Base-by-base conservation (phyloP, 2,888 invertebrate genomes). In the Dysmachus trigonus region DNA sequence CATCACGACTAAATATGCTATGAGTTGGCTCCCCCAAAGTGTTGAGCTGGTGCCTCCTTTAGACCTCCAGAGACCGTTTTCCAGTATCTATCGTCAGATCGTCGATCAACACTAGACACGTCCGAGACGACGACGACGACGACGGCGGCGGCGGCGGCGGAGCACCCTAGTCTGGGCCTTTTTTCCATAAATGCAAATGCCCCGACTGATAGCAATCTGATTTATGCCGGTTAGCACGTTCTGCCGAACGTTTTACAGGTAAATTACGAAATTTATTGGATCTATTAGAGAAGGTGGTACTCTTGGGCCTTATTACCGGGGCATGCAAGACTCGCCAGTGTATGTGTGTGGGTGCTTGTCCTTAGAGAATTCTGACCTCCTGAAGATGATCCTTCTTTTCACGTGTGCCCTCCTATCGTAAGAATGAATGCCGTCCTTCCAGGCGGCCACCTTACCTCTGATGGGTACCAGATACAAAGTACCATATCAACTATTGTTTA, bases 141-240 rank as follows among this genome's bases (percentile, higher is more conserved):
- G 62, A n/a, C n/a, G n/a, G n/a, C n/a, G n/a, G n/a, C n/a, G 38
- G 38, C 72, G 18, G 35, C 51, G 15, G 81, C 62, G 62, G 10
- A 62, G 62, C 62, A 62, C 62, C 18, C 62, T 10, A 22, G 62
- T 62, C 62, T 81, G 53, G 41, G 18, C 33, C 83, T 72, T 47
- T 83, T 83, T 38, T 51, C 83, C 83, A 83, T 83, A 83, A 41
- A 83, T 83, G 83, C 72, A 83, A 83, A 83, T 83, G 83, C 72
- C 41, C 13, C 33, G 35, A 1, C 72, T 33, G 83, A 83, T 83
- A 83, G 30, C 27, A 38, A 83, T 83, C 83, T 83, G 83, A 83
- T 83, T 83, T 83, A 83, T 83, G 83, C 83, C 38, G 83, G 35
- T 71, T 72, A 72, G 83, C 83, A 83, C 83, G 41, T 83, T 83